phyloP scores from a whole-genome alignment of 2,113 vertebrate genomes.

The Alethe diademata region DNA sequence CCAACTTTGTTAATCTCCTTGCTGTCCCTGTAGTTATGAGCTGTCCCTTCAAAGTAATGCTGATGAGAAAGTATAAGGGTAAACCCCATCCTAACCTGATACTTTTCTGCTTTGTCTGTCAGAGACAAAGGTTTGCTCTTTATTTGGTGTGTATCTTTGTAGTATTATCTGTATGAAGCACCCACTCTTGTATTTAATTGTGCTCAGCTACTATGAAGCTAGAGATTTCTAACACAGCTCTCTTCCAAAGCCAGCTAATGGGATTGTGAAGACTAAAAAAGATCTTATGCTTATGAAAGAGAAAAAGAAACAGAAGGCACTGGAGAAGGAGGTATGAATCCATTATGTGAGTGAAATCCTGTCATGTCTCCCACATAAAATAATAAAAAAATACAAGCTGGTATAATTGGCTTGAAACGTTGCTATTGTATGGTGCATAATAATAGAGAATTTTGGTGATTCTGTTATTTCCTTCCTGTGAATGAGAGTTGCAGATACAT shows the following conservation, averaged over 20 bases:
- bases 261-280: constrained; percentile 72
- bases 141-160: neutral
- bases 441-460: neutral
- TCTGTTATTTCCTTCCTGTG: neutral
- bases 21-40: neutral
- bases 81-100: neutral
- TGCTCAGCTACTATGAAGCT: neutral
- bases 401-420: neutral
- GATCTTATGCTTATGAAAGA: constrained; percentile 69
- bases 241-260: constrained; percentile 31
- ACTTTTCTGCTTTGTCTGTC: neutral
- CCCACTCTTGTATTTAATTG: neutral
- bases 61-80: neutral
- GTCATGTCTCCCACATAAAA: neutral
- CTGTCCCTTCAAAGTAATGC: neutral
- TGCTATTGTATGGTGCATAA: neutral
- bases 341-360: neutral
- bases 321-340: constrained; percentile 88
- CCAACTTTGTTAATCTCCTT: neutral
- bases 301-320: constrained; percentile 79
- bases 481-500: neutral
- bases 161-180: neutral
- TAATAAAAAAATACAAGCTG: neutral
- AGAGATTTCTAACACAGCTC: neutral
- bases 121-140: neutral